Evolutionary conservation across 2,113 vertebrate genomes (phyloP), one percentile per base, ranked within the genome.

Genomic region (Aramus guarauna): DNA sequence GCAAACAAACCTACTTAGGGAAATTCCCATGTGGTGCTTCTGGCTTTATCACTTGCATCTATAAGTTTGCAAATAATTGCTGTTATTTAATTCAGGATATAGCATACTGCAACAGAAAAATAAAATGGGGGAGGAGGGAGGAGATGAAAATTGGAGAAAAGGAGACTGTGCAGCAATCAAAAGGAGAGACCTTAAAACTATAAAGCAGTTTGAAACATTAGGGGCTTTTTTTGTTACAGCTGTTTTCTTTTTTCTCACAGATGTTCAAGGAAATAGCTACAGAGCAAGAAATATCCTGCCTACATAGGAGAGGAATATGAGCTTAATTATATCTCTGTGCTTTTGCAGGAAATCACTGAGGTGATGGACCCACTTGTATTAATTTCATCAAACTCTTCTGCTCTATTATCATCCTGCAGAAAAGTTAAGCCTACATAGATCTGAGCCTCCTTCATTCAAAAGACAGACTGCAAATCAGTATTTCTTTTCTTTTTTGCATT

Each of bases 361-460:
- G 50, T 94, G 75, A 94, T 86, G 75, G 91, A 85, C 58, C 30
- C 39, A 82, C 60, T 93, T 9, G 4, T 89, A 84, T 92, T 97
- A 95, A 97, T 97, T 96, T 96, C 58, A 90, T 95, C 86, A 93
- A 63, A 74, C 45, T 66, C 82, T 95, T 96, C 48, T 82, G 41
- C 48, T 78, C 96, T 95, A 66, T 94, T 84, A 88, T 34, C 47
- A 89, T 91, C 59, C 63, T 92, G 34, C 66, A 94, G 95, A 86
- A 93, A 97, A 94, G 85, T 93, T 90, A 95, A 95, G 64, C 91
- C 58, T 94, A 48, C 47, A 41, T 60, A 92, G 64, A 91, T 55
- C 85, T 92, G 97, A 96, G 94, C 50, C n/a, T 80, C 52, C 63
- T 94, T 92, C 93, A 97, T 90, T 92, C 76, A 95, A 74, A 96